Percentiles rank a stretch among this genome's conserved stretches.
These are phyloP conservation scores for Aphelenchoides fujianensis DNA, from an alignment of 1,140 invertebrate genomes.

Conservation along the genomic window DNA sequence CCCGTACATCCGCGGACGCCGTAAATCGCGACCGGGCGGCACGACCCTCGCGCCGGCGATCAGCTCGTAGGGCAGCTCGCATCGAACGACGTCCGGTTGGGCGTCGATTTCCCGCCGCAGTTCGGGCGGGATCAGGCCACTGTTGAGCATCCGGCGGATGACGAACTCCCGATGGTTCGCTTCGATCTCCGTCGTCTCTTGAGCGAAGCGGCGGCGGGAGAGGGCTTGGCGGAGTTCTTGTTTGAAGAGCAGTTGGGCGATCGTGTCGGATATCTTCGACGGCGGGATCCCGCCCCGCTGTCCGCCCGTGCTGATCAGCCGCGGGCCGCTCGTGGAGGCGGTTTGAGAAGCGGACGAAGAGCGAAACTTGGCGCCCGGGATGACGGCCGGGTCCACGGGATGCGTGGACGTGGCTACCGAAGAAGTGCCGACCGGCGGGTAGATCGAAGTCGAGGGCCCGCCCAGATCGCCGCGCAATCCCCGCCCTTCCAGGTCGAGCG, in stretches of 20 bases:
- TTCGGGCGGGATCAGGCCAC: slow-evolving; percentile 47
- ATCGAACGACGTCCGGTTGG: slow-evolving; percentile 42
- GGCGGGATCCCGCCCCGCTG: slow-evolving; percentile 23
- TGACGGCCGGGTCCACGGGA: slow-evolving; percentile 48
- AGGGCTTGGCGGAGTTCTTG: slow-evolving; percentile 55
- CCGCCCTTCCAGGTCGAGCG: not conserved
- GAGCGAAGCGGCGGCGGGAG: slow-evolving; percentile 29
- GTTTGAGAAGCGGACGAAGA: not conserved
- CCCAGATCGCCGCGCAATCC: too few species aligned
- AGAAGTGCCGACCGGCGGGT: not conserved
- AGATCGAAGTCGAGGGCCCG: too few species aligned
- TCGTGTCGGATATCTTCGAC: slow-evolving; percentile 45
- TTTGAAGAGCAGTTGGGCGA: slow-evolving; percentile 55
- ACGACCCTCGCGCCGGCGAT: slow-evolving; percentile 42
- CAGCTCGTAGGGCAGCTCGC: slow-evolving; percentile 42
- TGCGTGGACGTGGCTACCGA: slow-evolving; percentile 23
- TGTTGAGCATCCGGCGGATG: slow-evolving; percentile 52
- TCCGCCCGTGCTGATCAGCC: not conserved
- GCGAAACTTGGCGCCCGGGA: slow-evolving; percentile 51
- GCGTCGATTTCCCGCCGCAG: slow-evolving; percentile 10
- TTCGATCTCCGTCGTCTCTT: slow-evolving; percentile 59
- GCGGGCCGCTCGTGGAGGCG: slow-evolving; percentile 6
- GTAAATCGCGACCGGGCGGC: slow-evolving; percentile 9
- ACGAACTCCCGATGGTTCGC: slow-evolving; percentile 59
- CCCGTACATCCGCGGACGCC: not conserved